These are phyloP conservation scores for Perca flavescens DNA, from an alignment of 2,113 vertebrate genomes.

Conservation along the genomic window DNA sequence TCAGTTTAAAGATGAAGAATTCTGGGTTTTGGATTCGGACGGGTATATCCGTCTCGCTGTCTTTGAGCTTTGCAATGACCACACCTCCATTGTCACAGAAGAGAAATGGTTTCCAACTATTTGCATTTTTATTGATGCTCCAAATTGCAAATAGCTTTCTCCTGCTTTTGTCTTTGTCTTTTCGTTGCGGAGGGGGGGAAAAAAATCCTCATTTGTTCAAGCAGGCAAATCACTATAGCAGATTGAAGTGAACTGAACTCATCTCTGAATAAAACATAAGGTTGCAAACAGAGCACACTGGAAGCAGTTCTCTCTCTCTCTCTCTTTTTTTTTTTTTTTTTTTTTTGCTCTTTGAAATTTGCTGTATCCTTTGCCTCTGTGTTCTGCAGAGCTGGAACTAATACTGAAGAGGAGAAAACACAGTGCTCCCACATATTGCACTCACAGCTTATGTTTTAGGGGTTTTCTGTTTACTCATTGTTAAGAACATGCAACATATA, in stretches of 20 bases:
- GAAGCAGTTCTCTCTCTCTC: slow-evolving; percentile 56
- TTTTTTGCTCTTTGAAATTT: slow-evolving; percentile 46
- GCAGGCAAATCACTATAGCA: slow-evolving; percentile 65
- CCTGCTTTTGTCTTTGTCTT: slow-evolving; percentile 76
- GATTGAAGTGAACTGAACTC: slow-evolving; percentile 61
- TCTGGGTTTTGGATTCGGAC: slow-evolving; percentile 32
- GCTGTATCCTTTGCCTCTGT: slow-evolving; percentile 15
- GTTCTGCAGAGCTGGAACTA: slow-evolving; percentile 34
- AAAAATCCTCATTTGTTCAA: slow-evolving; percentile 71
- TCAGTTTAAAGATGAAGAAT: slow-evolving; percentile 49
- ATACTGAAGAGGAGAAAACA: slow-evolving; percentile 17
- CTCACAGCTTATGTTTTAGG: neutral
- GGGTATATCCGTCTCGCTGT: slow-evolving; percentile 60
- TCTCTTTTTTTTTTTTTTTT: slow-evolving; percentile 52
- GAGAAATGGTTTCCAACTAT: slow-evolving; percentile 73
- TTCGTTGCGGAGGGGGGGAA: slow-evolving; percentile 43
- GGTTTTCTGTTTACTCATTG: slow-evolving; percentile 5
- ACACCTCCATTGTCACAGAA: slow-evolving; percentile 66
- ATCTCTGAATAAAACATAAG: slow-evolving; percentile 80
- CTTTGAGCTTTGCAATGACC: slow-evolving; percentile 55
- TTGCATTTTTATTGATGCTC: slow-evolving; percentile 84
- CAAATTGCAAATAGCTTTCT: slow-evolving; percentile 76
- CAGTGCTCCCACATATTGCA: slow-evolving; percentile 9
- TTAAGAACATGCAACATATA: slow-evolving; percentile 39
- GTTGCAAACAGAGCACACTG: slow-evolving; percentile 54